Evolutionary conservation across 2,113 vertebrate genomes (phyloP).

Genomic region (Poicephalus meyeri): DNA sequence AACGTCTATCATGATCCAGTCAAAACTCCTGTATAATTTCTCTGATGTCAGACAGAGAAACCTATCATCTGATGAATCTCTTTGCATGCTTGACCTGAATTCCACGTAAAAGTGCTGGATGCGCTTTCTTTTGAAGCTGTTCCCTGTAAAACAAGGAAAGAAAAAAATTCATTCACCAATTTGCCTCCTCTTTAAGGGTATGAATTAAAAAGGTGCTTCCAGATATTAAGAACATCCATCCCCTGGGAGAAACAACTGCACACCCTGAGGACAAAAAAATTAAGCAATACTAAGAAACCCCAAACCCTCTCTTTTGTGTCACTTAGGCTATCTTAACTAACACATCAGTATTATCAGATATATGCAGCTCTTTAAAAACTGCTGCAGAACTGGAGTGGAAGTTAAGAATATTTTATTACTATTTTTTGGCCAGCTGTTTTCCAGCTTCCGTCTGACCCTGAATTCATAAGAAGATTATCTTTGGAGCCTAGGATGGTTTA

Average conservation of each 20-base stretch:
- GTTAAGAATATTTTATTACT: not conserved
- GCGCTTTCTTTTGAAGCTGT: not conserved
- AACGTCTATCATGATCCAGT: not conserved
- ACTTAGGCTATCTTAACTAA: not conserved
- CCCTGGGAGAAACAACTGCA: not conserved
- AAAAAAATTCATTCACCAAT: not conserved
- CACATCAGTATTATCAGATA: not conserved
- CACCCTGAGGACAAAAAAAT: not conserved
- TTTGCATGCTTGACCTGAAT: not conserved
- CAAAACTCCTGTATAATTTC: not conserved
- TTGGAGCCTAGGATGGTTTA: not conserved
- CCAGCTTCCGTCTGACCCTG: not conserved
- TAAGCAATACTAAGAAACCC: not conserved
- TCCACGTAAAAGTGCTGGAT: not conserved
- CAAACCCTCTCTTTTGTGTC: not conserved
- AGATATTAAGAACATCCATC: not conserved
- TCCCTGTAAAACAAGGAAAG: not conserved
- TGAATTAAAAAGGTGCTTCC: not conserved
- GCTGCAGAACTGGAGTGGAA: not conserved
- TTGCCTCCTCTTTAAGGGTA: not conserved
- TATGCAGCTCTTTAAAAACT: not conserved
- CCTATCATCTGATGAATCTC: not conserved
- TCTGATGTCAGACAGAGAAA: not conserved
- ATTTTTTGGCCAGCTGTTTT: not conserved
- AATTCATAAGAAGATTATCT: constrained; percentile 41